Conservation (phyloP, 1,140 invertebrate species). For the Papilio xuthus region DNA sequence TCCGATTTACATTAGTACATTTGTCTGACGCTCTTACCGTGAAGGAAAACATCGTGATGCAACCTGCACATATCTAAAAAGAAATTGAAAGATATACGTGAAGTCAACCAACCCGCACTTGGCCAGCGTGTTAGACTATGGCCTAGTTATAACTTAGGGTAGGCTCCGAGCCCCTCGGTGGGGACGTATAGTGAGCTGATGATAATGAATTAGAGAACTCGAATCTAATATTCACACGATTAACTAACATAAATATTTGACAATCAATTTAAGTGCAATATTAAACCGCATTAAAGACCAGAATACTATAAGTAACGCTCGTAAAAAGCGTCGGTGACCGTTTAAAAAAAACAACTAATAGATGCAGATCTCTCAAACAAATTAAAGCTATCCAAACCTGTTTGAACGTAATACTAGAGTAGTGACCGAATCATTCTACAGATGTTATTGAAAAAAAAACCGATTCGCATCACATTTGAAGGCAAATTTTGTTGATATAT, state of each 20-base stretch:
- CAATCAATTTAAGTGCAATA: background rate
- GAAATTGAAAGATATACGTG: no score
- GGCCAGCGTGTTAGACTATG: no score
- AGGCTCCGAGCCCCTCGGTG: no score
- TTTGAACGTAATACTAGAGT: background rate
- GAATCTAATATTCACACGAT: background rate
- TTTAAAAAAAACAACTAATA: conserved; percentile 11
- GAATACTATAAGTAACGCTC: background rate
- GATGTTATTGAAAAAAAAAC: background rate
- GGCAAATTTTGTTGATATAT: no score
- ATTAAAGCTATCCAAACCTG: conserved; percentile 14
- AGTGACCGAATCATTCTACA: background rate
- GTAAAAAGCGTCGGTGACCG: background rate
- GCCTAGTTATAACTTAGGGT: no score
- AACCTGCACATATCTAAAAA: no score
- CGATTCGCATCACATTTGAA: background rate
- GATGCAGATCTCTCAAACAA: conserved; percentile 29
- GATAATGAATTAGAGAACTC: no score
- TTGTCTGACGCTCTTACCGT: no score
- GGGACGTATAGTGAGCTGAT: no score
- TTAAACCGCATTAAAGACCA: background rate
- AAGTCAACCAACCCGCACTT: no score
- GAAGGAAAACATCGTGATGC: no score
- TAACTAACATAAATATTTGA: background rate
- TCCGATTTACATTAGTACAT: no score